Evolutionary conservation across 2,113 vertebrate species (phyloP).

Genomic region (Cyphomyrus plagiostoma): DNA sequence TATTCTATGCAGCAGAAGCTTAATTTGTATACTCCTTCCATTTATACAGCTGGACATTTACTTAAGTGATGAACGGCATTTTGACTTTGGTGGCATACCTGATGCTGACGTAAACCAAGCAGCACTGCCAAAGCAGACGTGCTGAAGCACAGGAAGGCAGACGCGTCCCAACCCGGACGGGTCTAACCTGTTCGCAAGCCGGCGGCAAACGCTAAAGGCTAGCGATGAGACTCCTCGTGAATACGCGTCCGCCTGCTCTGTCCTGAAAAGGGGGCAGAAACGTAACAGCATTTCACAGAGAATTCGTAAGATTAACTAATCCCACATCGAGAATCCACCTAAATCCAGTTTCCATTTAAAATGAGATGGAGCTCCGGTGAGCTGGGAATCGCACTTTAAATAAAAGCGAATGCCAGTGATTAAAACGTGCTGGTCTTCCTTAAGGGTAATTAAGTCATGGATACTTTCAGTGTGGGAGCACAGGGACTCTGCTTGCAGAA

Average conservation of each 20-base stretch:
- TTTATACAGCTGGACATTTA: background rate
- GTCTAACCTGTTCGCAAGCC: background rate
- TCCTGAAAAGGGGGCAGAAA: background rate
- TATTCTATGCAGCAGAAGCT: background rate
- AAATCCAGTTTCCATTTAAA: constrained; percentile 31
- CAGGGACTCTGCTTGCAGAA: background rate
- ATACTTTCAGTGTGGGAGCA: constrained; percentile 6
- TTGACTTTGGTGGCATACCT: background rate
- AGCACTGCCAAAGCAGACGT: background rate
- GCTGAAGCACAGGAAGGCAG: constrained; percentile 3
- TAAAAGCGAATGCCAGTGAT: constrained; percentile 20
- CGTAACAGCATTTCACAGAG: background rate
- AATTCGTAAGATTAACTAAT: background rate
- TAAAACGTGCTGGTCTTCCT: constrained; percentile 1
- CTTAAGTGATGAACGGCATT: background rate
- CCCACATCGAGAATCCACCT: background rate
- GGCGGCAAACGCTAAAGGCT: background rate
- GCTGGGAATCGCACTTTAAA: constrained; percentile 20
- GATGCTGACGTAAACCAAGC: background rate
- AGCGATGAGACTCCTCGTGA: background rate
- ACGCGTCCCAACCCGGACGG: background rate
- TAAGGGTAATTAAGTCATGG: constrained; percentile 14
- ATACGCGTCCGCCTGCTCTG: background rate
- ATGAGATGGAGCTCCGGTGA: constrained; percentile 25
- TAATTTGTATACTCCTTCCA: background rate